Evolutionary conservation across 2,113 vertebrate species (phyloP).

Genomic region (Thymallus thymallus): DNA sequence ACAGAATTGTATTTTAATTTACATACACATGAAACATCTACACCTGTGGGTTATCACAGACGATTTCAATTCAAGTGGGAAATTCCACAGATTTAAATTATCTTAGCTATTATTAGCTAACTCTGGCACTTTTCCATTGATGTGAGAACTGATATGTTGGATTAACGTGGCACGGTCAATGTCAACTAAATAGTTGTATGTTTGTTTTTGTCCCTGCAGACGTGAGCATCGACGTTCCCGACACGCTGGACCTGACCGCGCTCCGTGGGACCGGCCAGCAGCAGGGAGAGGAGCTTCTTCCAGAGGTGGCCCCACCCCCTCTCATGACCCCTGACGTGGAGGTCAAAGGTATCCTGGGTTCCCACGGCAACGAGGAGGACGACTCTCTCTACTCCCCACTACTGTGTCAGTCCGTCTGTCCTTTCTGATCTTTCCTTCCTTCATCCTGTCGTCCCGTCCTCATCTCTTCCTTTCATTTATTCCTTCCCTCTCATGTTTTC

Average conservation of each 20-base stretch:
- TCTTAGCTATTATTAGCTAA: no score
- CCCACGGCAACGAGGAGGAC: conserved; percentile 98
- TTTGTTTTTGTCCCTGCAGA: conserved; percentile 68
- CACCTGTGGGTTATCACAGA: no score
- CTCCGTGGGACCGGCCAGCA: conserved; percentile 88
- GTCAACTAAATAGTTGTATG: background rate
- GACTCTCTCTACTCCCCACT: conserved; percentile 99
- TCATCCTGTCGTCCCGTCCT: conserved; percentile 26
- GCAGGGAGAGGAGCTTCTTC: conserved; percentile 94
- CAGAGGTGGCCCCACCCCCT: conserved; percentile 92
- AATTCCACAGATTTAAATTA: no score
- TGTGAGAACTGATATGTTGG: no score
- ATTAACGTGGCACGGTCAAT: background rate
- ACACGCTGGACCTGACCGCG: conserved; percentile 89
- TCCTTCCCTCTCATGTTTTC: conserved; percentile 54
- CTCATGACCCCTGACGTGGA: conserved; percentile 96
- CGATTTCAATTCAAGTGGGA: no score
- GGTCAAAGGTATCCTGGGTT: conserved; percentile 99
- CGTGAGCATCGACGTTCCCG: conserved; percentile 96
- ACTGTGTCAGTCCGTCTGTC: conserved; percentile 99
- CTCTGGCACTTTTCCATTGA: no score
- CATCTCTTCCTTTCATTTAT: conserved; percentile 36
- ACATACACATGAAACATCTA: no score
- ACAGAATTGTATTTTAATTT: no score
- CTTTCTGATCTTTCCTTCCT: conserved; percentile 70